Conservation (phyloP, 2,888 invertebrate genomes). For the Lasioglossum villosulum region DNA sequence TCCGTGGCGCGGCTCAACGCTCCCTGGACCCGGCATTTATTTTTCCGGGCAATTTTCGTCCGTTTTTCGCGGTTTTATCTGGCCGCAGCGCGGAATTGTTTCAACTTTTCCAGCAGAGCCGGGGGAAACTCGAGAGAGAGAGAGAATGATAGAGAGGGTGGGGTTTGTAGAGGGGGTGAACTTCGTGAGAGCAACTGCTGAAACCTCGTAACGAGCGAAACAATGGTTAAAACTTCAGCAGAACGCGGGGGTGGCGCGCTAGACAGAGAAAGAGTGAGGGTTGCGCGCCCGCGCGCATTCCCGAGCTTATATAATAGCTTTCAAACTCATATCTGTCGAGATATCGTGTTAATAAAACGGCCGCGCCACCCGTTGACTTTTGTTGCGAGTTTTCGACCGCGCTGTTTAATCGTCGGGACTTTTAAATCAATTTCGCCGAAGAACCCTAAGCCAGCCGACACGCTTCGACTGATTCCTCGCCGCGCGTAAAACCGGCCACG, state of each 20-base stretch:
- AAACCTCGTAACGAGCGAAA: conserved; percentile 47
- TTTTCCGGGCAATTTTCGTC: conserved; percentile 36
- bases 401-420: conserved; percentile 17
- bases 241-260: background rate
- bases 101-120: conserved; percentile 35
- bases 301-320: conserved; percentile 38
- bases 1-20: conserved; percentile 10
- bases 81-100: conserved; percentile 39
- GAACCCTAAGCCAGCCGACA: background rate
- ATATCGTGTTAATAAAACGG: conserved; percentile 46
- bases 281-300: background rate
- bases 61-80: conserved; percentile 38
- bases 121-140: background rate
- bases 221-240: conserved; percentile 43
- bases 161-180: background rate
- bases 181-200: conserved; percentile 41
- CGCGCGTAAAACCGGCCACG: background rate
- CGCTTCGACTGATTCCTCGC: background rate
- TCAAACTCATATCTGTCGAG: conserved; percentile 40
- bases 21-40: conserved; percentile 26
- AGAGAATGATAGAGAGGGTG: background rate
- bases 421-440: conserved; percentile 28
- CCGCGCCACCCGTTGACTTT: conserved; percentile 30
- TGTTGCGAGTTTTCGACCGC: conserved; percentile 43
- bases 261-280: background rate